These are phyloP conservation scores for Meandrina meandrites DNA, from an alignment of 92 coral and sea anemone species.

Conservation along the genomic window DNA sequence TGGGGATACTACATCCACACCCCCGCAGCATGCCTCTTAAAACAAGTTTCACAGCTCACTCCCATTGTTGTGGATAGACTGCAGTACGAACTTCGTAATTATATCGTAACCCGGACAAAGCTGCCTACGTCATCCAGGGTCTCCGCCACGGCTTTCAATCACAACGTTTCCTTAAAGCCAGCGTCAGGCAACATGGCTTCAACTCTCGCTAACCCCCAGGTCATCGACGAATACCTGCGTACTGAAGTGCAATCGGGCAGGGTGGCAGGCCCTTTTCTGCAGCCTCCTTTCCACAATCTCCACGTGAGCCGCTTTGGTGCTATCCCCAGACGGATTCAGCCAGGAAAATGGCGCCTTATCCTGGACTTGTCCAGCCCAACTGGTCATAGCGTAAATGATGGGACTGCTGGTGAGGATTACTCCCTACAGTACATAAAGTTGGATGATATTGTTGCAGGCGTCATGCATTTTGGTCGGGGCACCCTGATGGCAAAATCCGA, in stretches of 20 bases:
- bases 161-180: not conserved
- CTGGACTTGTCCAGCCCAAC: too few relatives aligned
- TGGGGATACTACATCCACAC: too few relatives aligned
- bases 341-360: not conserved
- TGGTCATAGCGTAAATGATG: not conserved
- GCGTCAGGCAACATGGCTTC: slow-evolving; percentile 1
- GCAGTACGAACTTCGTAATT: not conserved
- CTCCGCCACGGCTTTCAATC: too few relatives aligned
- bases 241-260: not conserved
- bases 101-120: too few relatives aligned
- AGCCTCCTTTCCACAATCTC: not conserved
- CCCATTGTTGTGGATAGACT: not conserved
- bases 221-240: slow-evolving; percentile 8
- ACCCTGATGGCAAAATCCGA: not conserved
- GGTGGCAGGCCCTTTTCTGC: too few relatives aligned
- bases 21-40: too few relatives aligned
- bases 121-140: not conserved
- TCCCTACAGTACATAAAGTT: too few relatives aligned
- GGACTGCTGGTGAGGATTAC: too few relatives aligned
- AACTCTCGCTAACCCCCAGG: slow-evolving; percentile 1
- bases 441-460: too few relatives aligned
- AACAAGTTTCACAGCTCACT: too few relatives aligned
- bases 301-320: not conserved
- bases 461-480: too few relatives aligned
- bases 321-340: not conserved